Conservation (phyloP, 2,888 invertebrate genomes). For the Nephrotoma appendiculata region DNA sequence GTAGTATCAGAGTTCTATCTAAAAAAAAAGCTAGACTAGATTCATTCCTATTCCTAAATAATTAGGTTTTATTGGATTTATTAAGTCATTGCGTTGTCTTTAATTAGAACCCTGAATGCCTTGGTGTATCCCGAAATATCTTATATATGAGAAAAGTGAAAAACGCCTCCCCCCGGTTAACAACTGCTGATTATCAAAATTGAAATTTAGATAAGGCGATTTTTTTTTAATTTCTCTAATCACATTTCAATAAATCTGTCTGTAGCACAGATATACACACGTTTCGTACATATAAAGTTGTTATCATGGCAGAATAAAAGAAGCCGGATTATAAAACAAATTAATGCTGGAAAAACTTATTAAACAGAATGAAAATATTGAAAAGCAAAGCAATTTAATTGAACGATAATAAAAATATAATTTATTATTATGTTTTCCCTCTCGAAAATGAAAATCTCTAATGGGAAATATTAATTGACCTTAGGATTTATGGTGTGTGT, state of each 20-base stretch:
- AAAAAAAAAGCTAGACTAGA: too few relatives aligned
- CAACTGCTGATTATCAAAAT: not conserved
- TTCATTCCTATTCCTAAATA: too few relatives aligned
- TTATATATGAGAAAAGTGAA: too few relatives aligned
- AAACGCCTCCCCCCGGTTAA: not conserved
- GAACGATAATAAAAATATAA: not conserved
- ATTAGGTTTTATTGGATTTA: too few relatives aligned
- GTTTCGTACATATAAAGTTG: not conserved
- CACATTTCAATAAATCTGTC: not conserved
- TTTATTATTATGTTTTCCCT: not conserved
- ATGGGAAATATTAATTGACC: not conserved
- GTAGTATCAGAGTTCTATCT: too few relatives aligned
- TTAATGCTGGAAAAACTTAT: not conserved
- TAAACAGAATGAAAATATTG: not conserved
- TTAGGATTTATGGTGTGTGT: not conserved
- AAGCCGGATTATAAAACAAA: not conserved
- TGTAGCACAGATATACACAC: not conserved
- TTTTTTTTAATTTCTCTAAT: not conserved
- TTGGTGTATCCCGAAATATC: too few relatives aligned
- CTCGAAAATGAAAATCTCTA: not conserved
- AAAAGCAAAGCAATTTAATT: not conserved
- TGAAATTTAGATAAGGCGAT: not conserved
- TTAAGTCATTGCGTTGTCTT: too few relatives aligned
- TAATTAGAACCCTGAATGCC: too few relatives aligned
- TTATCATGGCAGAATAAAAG: not conserved